Evolutionary conservation across 2,797 vertebrate species (phyloP), one percentile per base, ranked within the genome.

Genomic region (Rhynchonycteris naso): DNA sequence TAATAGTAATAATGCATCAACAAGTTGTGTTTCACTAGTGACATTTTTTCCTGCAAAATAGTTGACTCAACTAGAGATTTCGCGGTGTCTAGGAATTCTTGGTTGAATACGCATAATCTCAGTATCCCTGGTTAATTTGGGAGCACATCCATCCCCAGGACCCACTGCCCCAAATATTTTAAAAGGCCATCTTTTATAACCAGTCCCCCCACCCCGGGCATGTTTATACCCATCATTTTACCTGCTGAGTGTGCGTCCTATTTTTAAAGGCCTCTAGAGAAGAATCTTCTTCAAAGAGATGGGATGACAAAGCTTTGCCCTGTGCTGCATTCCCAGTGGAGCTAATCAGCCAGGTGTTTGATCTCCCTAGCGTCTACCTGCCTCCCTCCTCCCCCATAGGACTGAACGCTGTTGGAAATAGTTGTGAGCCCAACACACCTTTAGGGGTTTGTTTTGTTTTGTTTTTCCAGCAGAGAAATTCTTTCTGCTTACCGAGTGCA

Each of bases 231-330:
- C 21, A 12, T 79, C 91, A 83, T 75, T 83, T 65, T 71, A 38
- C 71, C 90, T 90, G 26, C 86, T 91, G 76, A 87, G 89, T 91
- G 38, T 0, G 2, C 72, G 78, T 90, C 80, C 96, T 97, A 95
- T 97, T 97, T 97, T 94, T 97, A 97, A 97, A 96, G 35, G 69
- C 93, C 94, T 87, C 93, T 82, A 83, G 96, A 97, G 94, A 95
- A 93, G 80, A 88, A 21, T 1, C 74, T 24, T 63, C 95, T 97
- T 97, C 88, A 93, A 85, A 96, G 96, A 93, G 83, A 89, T 52
- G 63, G 71, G 56, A 91, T 79, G 94, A 88, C 82, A 97, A 93
- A 96, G 85, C 78, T 80, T 88, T 94, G 65, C 61, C 89, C 84
- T 89, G 5, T 59, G 80, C 59, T 43, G n/a, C 26, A 14, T 89